Evolutionary conservation across 2,113 vertebrate species (phyloP), one percentile per base, ranked within the genome.

Genomic region (Misgurnus mizolepis): DNA sequence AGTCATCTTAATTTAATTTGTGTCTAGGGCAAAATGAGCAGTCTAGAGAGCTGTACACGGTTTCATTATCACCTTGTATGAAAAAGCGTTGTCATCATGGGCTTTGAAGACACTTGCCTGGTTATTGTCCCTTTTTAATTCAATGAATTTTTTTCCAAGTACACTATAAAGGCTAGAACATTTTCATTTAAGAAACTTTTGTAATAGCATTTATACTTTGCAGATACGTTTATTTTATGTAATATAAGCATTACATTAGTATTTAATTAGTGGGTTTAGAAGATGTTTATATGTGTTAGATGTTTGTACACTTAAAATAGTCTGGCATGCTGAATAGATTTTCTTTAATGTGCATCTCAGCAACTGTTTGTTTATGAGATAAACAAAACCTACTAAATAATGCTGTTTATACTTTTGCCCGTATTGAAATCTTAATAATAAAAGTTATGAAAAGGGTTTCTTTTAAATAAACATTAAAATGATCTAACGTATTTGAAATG

Each of bases 51-150:
- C 8, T 22, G 67, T 53, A 39, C 12, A 2, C 34, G 3, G 53
- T 41, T 74, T 74, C 71, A 74, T 74, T 74, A 74, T 61, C 71
- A 75, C 56, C 73, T 49, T 49, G 41, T 41, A 27, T 58, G 7
- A 9, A 50, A 60, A 41, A 75, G 60, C 49, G 60, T 49, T 75
- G 45, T 34, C 18, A 17, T 75, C 58, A 49, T 75, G 18, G 58
- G 56, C 14, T n/a, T 75, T 61, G 17, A 49, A 49, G 60, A 49
- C n/a, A 1, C n/a, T 45, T 27, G 40, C 12, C n/a, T 61, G 17
- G n/a, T 45, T 7, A 61, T 61, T 17, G 69, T 58, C 53, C 50
- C 69, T 73, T 12, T 17, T 14, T 40, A 43, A 14, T 75, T 12
- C 56, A 27, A 1, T 50, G 45, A 11, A 15, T 18, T 56, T 69